Conservation (phyloP, 37 sponge, comb jelly and placozoan genomes). For the Diacarnus erythraeanus region DNA sequence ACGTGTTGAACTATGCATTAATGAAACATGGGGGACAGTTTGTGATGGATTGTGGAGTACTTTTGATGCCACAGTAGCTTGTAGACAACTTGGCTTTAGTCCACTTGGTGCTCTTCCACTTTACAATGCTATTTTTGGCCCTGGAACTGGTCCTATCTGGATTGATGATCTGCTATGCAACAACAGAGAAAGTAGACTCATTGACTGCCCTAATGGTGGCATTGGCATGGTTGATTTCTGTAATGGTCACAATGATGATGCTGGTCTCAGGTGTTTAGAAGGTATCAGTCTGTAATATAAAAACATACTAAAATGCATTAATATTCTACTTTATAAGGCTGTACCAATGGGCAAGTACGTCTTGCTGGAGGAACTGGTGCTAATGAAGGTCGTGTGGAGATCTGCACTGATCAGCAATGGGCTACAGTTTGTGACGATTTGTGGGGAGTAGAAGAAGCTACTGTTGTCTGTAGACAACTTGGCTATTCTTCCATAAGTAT, state of each 20-base stretch:
- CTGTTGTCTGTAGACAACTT: conserved; percentile 34
- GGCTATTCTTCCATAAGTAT: conserved; percentile 16
- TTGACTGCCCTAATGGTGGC: conserved; percentile 19
- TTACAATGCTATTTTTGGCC: conserved; percentile 1
- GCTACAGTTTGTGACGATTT: conserved; percentile 30
- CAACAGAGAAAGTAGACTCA: conserved; percentile 6
- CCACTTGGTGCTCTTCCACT: not conserved
- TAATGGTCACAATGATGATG: not conserved
- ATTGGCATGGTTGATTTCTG: not conserved
- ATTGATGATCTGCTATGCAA: conserved; percentile 24
- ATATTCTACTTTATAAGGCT: no score
- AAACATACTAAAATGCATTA: no score
- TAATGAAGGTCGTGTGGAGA: conserved; percentile 29
- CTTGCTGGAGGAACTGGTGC: conserved; percentile 13
- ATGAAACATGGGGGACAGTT: not conserved
- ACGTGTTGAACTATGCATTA: not conserved
- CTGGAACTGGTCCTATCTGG: conserved; percentile 7
- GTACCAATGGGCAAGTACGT: conserved; percentile 19
- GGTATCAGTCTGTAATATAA: not conserved
- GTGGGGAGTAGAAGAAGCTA: conserved; percentile 1
- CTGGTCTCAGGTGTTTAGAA: conserved; percentile 3
- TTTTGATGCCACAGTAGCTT: not conserved
- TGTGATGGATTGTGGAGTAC: not conserved
- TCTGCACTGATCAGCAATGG: conserved; percentile 14
- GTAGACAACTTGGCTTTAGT: not conserved